Conservation (phyloP, 2,113 vertebrate species). For the Eonycteris spelaea region DNA sequence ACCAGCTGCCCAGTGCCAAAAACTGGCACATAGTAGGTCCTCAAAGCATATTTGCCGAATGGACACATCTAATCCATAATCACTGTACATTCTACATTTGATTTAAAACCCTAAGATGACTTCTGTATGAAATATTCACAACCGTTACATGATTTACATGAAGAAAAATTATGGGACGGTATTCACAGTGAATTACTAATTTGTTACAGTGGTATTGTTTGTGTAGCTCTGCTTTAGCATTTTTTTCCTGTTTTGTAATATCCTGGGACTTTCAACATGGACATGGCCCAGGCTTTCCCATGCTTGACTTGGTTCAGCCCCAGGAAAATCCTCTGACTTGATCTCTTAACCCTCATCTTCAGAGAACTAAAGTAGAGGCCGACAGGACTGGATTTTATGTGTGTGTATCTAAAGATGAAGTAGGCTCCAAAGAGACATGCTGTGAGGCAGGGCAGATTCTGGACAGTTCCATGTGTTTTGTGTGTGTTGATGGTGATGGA, state of each 20-base stretch:
- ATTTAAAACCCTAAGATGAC: neutral
- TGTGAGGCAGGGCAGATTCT: neutral
- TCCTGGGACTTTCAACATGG: neutral
- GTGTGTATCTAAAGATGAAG: neutral
- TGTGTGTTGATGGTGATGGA: too few species aligned
- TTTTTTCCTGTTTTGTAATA: neutral
- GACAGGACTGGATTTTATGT: neutral
- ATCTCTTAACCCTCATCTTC: neutral
- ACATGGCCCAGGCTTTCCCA: neutral
- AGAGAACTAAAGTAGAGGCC: neutral
- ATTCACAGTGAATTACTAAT: neutral
- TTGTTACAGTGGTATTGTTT: neutral
- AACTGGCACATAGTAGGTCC: neutral
- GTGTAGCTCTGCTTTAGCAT: neutral
- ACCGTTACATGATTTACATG: neutral
- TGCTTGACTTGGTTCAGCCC: neutral
- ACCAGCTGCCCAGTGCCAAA: rapidly evolving
- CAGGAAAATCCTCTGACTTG: neutral
- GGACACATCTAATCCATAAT: neutral
- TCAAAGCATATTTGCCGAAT: neutral
- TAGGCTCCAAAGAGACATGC: neutral
- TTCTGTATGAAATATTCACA: neutral
- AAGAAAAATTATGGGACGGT: neutral
- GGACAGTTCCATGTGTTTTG: neutral
- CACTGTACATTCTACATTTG: neutral